Percentiles rank a stretch among this genome's conserved stretches.
phyloP scores from a whole-genome alignment of 2,888 invertebrate genomes.

The Spicauda simplicius region DNA sequence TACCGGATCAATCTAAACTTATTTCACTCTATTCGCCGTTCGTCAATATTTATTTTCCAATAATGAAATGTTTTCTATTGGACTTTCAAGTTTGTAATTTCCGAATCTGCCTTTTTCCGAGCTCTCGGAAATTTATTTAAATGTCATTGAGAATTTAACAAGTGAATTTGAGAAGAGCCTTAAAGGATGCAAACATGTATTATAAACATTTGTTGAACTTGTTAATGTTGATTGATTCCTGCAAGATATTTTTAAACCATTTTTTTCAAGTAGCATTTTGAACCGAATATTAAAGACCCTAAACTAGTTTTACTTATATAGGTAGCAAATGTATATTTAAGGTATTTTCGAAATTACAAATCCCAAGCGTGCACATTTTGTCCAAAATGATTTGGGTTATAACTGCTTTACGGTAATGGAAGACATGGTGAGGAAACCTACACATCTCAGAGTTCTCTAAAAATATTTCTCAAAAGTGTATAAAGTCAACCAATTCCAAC shows the following conservation, averaged over 20 bases:
- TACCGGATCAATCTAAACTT: conserved; percentile 21
- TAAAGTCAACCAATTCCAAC: no score
- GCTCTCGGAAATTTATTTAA: conserved; percentile 27
- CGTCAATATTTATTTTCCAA: conserved; percentile 38
- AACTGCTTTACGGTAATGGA: no score
- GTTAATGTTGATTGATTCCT: neutral
- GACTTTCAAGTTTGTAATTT: conserved; percentile 57
- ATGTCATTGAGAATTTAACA: conserved; percentile 28
- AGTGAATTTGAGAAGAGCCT: conserved; percentile 11
- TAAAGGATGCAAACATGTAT: neutral
- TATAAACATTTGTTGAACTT: neutral
- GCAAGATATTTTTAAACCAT: neutral
- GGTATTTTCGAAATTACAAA: no score
- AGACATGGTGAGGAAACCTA: no score
- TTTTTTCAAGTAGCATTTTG: no score
- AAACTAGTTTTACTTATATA: no score
- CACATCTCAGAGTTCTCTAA: no score
- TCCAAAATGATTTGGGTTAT: no score
- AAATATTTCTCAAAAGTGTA: no score
- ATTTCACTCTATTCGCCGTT: conserved; percentile 19
- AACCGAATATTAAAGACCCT: no score
- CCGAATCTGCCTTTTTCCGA: conserved; percentile 35
- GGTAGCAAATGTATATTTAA: no score
- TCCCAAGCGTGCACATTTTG: no score
- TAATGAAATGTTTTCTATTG: conserved; percentile 49